Base-by-base conservation (phyloP, 2,797 vertebrate genomes). In the Peromyscus melanophrys region DNA sequence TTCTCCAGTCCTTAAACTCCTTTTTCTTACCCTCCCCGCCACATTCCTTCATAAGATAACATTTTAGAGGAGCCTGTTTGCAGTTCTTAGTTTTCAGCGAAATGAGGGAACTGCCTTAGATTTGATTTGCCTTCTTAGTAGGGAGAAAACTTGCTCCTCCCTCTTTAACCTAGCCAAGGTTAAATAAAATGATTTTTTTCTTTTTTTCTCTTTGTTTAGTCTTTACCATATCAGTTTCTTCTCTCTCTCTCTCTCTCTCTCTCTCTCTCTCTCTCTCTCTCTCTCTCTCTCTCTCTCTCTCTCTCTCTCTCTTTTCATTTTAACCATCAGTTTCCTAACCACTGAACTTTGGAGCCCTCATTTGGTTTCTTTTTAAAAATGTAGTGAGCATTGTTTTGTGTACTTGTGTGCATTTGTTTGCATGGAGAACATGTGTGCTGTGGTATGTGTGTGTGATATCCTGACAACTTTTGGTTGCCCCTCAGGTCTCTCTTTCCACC, bases 51-150 rank as follows among this genome's bases (percentile, higher is more conserved):
- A 11, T 37, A 92, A 90, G 13, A 92, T 87, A 43, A 82, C 9
- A 17, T 85, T 94, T 96, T 90, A 83, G 87, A 94, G 40, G 46
- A 83, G 76, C n/a, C 4, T 76, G 76, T 82, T 91, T 29, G 86
- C 80, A 77, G 34, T 76, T 29, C 17, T 63, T 16, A 40, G 37
- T 63, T 10, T 71, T 52, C 55, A 71, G 21, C 34, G 16, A 17
- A 2, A 77, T 85, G 73, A 34, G 34, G 69, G n/a, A 87, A 2
- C 31, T 73, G 29, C 23, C 46, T 61, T 31, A 14, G 75, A 65
- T 87, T 46, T 63, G 37, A 83, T 19, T 86, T 96, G 11, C 80
- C 57, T 75, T 93, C 76, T 81, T 93, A 46, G 25, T 76, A 82
- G 31, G 2, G 83, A 92, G 21, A 59, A 55, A 71, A 46, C 76